These are phyloP conservation scores for Plemyria rubiginata DNA, from an alignment of 2,888 invertebrate species.

Conservation along the genomic window DNA sequence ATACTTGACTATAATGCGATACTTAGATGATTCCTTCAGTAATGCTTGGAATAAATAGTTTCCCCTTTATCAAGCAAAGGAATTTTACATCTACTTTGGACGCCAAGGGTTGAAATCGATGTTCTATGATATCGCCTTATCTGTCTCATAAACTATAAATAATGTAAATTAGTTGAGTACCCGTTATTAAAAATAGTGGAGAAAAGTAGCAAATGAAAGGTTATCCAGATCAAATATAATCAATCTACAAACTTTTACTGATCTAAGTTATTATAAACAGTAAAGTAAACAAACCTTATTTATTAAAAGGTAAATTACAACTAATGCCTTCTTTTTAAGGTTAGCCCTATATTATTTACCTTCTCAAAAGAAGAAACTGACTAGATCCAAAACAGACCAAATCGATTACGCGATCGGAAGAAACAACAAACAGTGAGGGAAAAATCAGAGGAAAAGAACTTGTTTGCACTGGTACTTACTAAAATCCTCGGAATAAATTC, in stretches of 20 bases:
- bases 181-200: no score
- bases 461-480: slow-evolving; percentile 66
- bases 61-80: slow-evolving; percentile 1
- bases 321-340: background rate
- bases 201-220: no score
- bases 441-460: slow-evolving; percentile 67
- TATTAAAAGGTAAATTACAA: no score
- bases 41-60: slow-evolving; percentile 13
- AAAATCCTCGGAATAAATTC: slow-evolving; percentile 62
- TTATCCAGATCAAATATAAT: no score
- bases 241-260: no score
- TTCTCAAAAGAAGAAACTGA: slow-evolving; percentile 43
- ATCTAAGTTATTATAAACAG: no score
- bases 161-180: no score
- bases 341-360: slow-evolving; percentile 27
- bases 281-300: no score
- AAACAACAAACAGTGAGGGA: slow-evolving; percentile 72
- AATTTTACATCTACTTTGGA: background rate
- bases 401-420: slow-evolving; percentile 72
- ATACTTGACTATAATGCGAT: slow-evolving; percentile 39
- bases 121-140: background rate
- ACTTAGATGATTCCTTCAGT: slow-evolving; percentile 22
- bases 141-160: background rate
- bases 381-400: slow-evolving; percentile 61
- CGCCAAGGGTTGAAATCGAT: no score